Percentiles rank a stretch among this genome's conserved stretches.
Conservation (phyloP, 92 coral and sea anemone species). For the Plumapathes pennacea region DNA sequence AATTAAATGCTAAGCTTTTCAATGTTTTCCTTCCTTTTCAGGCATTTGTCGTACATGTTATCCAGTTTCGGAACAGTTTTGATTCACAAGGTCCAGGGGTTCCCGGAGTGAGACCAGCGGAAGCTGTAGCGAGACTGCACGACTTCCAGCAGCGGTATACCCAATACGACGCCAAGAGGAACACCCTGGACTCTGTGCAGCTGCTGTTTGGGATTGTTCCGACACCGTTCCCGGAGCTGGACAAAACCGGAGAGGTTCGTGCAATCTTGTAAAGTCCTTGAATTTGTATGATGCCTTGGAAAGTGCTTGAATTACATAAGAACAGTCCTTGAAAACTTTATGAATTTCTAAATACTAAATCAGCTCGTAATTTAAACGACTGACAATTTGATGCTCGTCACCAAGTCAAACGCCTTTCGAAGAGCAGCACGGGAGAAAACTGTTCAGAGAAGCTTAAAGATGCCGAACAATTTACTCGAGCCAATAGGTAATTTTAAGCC, state of each 20-base stretch:
- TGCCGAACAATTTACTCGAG: no score
- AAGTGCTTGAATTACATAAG: no score
- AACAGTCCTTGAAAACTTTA: no score
- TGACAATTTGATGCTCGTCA: no score
- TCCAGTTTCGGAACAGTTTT: constrained; percentile 98
- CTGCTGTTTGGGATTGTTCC: constrained; percentile 86
- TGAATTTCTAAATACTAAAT: no score
- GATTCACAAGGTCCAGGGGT: constrained; percentile 99
- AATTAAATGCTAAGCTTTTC: background rate
- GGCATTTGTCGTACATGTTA: constrained; percentile 98
- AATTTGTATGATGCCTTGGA: no score
- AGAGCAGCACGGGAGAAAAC: no score
- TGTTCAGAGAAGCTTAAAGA: no score
- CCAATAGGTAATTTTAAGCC: no score
- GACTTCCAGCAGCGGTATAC: constrained; percentile 93
- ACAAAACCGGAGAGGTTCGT: constrained; percentile 97
- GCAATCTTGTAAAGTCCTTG: no score
- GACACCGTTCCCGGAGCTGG: constrained; percentile 90
- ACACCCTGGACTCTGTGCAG: constrained; percentile 93
- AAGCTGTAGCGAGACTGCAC: constrained; percentile 86
- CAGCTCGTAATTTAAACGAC: no score
- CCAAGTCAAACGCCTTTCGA: no score
- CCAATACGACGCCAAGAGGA: constrained; percentile 84
- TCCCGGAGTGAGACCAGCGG: constrained; percentile 94
- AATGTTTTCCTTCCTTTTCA: constrained; percentile 9